These are phyloP conservation scores for Drosophila simulans DNA, from an alignment of 1,140 invertebrate genomes.

Conservation along the genomic window DNA sequence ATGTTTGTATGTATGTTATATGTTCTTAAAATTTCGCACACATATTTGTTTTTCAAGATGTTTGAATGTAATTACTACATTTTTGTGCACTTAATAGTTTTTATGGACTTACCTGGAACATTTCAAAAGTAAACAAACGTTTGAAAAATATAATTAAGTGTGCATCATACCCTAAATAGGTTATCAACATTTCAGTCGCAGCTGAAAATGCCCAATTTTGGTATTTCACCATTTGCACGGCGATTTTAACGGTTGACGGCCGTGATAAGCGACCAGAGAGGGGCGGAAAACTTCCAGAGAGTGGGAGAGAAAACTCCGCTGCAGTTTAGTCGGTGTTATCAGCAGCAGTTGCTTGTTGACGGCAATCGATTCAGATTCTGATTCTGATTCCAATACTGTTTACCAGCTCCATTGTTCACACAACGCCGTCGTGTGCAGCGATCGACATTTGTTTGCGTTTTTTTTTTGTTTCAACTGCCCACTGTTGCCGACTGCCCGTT, in stretches of 20 bases:
- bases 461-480: constrained; percentile 7
- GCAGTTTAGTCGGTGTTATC: constrained; percentile 12
- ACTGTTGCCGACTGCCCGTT: constrained; percentile 31
- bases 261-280: constrained; percentile 8
- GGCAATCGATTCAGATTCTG: not conserved
- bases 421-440: constrained; percentile 5
- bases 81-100: too few relatives aligned
- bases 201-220: constrained; percentile 1
- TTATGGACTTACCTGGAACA: too few relatives aligned
- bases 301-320: not conserved
- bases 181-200: not conserved
- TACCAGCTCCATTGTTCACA: constrained; percentile 13
- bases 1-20: too few relatives aligned
- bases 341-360: constrained; percentile 19
- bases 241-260: not conserved
- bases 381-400: not conserved
- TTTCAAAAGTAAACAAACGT: too few relatives aligned
- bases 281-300: not conserved
- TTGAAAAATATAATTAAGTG: too few relatives aligned
- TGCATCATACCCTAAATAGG: too few relatives aligned
- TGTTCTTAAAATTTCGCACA: too few relatives aligned
- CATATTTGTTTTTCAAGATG: too few relatives aligned
- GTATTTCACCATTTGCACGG: constrained; percentile 32
- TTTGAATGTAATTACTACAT: too few relatives aligned
- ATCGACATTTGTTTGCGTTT: constrained; percentile 2